These are phyloP conservation scores for Dynastes maya DNA, from an alignment of 2,888 invertebrate species.

Conservation along the genomic window DNA sequence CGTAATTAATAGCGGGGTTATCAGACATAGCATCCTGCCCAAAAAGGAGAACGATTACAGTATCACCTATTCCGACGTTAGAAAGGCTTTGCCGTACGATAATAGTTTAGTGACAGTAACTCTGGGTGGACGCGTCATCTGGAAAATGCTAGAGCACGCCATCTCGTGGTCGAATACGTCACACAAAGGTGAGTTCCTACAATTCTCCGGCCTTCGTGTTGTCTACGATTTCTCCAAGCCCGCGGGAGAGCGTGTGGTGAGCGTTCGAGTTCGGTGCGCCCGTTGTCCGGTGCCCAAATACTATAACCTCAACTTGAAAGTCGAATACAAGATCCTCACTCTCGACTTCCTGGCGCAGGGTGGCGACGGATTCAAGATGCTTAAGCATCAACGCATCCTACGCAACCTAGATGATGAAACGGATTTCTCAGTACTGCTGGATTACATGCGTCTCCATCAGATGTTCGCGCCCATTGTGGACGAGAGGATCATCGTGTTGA, in stretches of 20 bases:
- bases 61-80: constrained; percentile 81
- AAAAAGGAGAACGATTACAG: constrained; percentile 58
- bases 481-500: constrained; percentile 1
- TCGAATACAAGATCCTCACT: constrained; percentile 78
- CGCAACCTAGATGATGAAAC: not conserved
- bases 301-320: constrained; percentile 71
- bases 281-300: constrained; percentile 78
- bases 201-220: constrained; percentile 84
- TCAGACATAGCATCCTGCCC: constrained; percentile 28
- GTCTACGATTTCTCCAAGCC: constrained; percentile 78
- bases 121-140: constrained; percentile 79
- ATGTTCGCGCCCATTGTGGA: not conserved
- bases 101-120: constrained; percentile 78
- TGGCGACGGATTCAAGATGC: constrained; percentile 76
- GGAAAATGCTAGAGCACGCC: constrained; percentile 66
- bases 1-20: constrained; percentile 38
- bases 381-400: not conserved
- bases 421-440: not conserved
- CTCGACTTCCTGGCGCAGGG: constrained; percentile 79
- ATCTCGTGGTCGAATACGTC: not conserved
- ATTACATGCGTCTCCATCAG: not conserved
- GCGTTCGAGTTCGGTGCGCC: constrained; percentile 78
- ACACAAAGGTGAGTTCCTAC: constrained; percentile 77
- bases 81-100: constrained; percentile 84
- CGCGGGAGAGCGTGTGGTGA: constrained; percentile 77